Evolutionary conservation across 2,113 vertebrate species (phyloP), one percentile per base, ranked within the genome.

Genomic region (Pycnonotus jocosus): DNA sequence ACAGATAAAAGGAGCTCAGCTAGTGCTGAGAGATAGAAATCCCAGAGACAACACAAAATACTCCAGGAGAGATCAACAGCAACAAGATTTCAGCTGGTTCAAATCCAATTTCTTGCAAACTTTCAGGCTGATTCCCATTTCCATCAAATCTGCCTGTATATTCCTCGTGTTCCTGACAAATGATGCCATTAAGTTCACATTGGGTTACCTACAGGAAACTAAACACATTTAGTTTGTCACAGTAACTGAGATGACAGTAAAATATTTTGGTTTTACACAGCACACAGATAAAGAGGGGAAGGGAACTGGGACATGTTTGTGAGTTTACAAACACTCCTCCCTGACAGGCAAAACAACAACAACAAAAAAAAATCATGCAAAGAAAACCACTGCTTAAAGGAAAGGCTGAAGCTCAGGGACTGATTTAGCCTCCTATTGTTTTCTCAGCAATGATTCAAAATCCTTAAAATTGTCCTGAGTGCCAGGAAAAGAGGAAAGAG

Each of bases 361-460:
- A 51, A 45, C 15, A 48, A n/a, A n/a, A 80, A 66, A 61, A 40
- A 35, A 18, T 4, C 10, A 58, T 33, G 69, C 80, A 74, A 81
- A 94, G 85, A 88, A 96, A 90, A 76, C 28, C 92, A 38, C 73
- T 83, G 62, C 87, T 82, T 60, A 78, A 83, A 73, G 88, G 92
- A 90, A 90, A 90, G 91, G 62, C 62, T 18, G 70, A 48, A 86
- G 76, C 85, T 64, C 44, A 20, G 76, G 76, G 85, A 83, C 76
- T 79, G 79, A 93, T 90, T 94, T 60, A 81, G 72, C 69, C 74
- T 48, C 92, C 95, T 57, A 95, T 94, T 95, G 95, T 94, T 90
- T 93, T 83, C 80, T 27, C 60, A 57, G 82, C 13, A 15, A 84
- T 84, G 86, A 96, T 76, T 94, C 92, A 93, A 95, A 95, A 69